phyloP scores from a whole-genome alignment of 2,888 invertebrate genomes.

The Lasioglossum pauxillum region DNA sequence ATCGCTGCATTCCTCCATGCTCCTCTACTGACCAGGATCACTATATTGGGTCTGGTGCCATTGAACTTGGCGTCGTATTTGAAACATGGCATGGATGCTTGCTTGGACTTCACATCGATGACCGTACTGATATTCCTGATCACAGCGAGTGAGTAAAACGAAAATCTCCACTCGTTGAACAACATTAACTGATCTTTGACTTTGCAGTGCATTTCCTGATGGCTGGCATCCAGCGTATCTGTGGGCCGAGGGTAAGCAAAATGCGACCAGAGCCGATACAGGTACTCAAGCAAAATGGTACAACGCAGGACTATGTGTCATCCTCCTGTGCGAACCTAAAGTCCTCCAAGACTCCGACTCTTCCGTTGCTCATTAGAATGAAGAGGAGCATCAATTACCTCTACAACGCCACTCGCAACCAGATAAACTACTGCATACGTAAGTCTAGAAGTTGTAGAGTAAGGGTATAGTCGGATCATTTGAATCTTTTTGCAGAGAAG shows the following conservation, averaged over 20 bases:
- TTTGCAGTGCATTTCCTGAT: conserved; percentile 79
- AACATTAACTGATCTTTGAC: background rate
- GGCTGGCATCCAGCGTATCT: conserved; percentile 74
- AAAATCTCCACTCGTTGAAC: background rate
- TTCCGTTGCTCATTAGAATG: conserved; percentile 31
- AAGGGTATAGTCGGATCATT: background rate
- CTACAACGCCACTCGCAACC: conserved; percentile 27
- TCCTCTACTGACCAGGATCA: conserved; percentile 79
- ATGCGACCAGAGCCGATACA: conserved; percentile 24
- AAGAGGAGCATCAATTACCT: conserved; percentile 33
- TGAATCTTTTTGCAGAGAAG: conserved; percentile 64
- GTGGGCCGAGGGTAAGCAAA: conserved; percentile 47
- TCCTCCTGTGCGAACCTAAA: conserved; percentile 40
- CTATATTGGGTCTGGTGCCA: conserved; percentile 80
- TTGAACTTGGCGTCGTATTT: conserved; percentile 79
- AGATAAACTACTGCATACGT: conserved; percentile 51
- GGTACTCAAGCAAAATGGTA: conserved; percentile 45
- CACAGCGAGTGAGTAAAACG: conserved; percentile 78
- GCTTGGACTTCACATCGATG: conserved; percentile 80
- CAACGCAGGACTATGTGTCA: conserved; percentile 27
- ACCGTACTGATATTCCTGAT: conserved; percentile 80
- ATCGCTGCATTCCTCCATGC: conserved; percentile 81
- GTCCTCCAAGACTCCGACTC: background rate
- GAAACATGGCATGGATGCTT: conserved; percentile 80
- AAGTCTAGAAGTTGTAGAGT: background rate